Percentiles rank a stretch among this genome's conserved stretches.
phyloP scores from a whole-genome alignment of 2,888 invertebrate genomes.

The Prosopocoilus inquinatus region DNA sequence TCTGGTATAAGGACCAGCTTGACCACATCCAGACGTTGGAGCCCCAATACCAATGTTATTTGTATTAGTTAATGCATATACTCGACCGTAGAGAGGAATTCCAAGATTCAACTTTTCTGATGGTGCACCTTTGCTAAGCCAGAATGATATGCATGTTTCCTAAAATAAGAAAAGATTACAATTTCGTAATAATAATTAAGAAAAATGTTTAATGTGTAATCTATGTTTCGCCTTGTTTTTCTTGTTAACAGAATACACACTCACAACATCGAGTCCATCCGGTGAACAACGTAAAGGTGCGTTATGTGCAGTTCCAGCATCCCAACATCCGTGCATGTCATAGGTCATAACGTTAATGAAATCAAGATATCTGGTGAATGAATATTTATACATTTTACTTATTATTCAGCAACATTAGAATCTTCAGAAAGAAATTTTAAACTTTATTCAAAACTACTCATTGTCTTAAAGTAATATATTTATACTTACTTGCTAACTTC shows the following conservation, averaged over 20 bases:
- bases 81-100: constrained; percentile 66
- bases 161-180: neutral
- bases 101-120: constrained; percentile 67
- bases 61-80: constrained; percentile 58
- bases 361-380: constrained; percentile 56
- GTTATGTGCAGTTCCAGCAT: constrained; percentile 62
- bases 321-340: constrained; percentile 69
- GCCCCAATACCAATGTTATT: constrained; percentile 55
- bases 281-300: constrained; percentile 60
- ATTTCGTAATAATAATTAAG: neutral
- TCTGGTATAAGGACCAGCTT: constrained; percentile 62
- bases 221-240: no score
- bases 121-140: constrained; percentile 57
- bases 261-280: constrained; percentile 22
- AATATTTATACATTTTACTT: constrained; percentile 22
- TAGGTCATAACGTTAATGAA: constrained; percentile 71
- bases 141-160: constrained; percentile 47
- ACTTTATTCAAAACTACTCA: no score
- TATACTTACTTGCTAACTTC: constrained; percentile 53
- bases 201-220: constrained; percentile 19
- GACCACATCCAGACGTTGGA: constrained; percentile 57
- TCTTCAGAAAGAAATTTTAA: no score
- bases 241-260: constrained; percentile 41
- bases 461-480: no score
- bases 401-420: no score